These are phyloP conservation scores for Micoletzkya japonica DNA, from an alignment of 2,888 invertebrate genomes.

Conservation along the genomic window DNA sequence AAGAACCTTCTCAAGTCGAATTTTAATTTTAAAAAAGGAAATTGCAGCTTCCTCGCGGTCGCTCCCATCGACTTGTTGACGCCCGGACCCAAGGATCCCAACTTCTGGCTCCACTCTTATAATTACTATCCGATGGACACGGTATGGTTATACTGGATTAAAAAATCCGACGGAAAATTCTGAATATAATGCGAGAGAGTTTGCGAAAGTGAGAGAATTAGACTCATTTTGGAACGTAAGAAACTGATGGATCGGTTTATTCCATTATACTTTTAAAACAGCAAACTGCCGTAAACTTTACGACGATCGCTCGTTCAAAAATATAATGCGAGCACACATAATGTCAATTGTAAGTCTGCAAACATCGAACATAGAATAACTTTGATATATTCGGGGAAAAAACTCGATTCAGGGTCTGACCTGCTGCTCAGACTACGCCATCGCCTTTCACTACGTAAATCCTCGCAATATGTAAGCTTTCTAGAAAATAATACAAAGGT, in stretches of 20 bases:
- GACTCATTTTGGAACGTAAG: no score
- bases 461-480: slow-evolving; percentile 76
- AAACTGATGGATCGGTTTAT: slow-evolving; percentile 29
- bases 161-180: no score
- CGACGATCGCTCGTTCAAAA: background rate
- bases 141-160: no score
- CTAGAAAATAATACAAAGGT: no score
- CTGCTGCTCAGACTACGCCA: slow-evolving; percentile 79
- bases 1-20: no score
- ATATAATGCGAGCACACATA: background rate
- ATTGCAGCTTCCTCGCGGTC: slow-evolving; percentile 83
- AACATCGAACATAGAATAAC: no score
- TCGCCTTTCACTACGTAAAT: slow-evolving; percentile 87
- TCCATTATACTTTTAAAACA: slow-evolving; percentile 54
- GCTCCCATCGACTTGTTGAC: slow-evolving; percentile 88
- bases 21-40: no score
- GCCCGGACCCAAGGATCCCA: slow-evolving; percentile 75
- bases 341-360: no score
- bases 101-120: slow-evolving; percentile 91
- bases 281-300: background rate
- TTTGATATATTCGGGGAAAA: no score
- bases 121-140: slow-evolving; percentile 88
- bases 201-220: no score
- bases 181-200: no score
- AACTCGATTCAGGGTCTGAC: slow-evolving; percentile 40